Evolutionary conservation across 1,140 invertebrate genomes (phyloP).

Genomic region (Eupeodes corollae): DNA sequence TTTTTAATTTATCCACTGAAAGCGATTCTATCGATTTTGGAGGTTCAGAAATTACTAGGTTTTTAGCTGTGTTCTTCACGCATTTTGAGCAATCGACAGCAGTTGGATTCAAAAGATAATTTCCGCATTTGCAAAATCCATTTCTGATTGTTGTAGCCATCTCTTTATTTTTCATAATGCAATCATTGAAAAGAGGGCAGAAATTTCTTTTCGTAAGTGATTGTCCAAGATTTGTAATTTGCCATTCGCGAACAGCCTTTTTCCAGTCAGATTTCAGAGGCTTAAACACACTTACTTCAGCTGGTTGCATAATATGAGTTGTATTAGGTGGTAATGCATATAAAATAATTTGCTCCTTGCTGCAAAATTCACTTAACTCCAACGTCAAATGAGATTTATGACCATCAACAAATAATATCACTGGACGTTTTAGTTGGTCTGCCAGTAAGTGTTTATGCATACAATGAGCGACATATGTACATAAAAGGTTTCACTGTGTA

Average conservation of each 20-base stretch:
- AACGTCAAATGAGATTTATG: conserved; percentile 35
- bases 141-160: conserved; percentile 18
- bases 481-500: conserved; percentile 32
- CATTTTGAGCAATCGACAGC: conserved; percentile 24
- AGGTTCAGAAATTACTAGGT: too few relatives aligned
- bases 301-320: conserved; percentile 37
- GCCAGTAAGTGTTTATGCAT: conserved; percentile 24
- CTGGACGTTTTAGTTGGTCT: conserved; percentile 28
- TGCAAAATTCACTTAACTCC: conserved; percentile 30
- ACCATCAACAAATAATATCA: conserved; percentile 39
- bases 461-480: conserved; percentile 34
- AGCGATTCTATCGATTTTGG: too few relatives aligned
- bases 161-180: conserved; percentile 1
- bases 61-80: too few relatives aligned
- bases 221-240: not conserved
- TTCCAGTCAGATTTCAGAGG: too few relatives aligned
- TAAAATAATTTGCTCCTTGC: conserved; percentile 30
- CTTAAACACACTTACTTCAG: conserved; percentile 34
- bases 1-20: too few relatives aligned
- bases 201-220: not conserved
- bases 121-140: conserved; percentile 26
- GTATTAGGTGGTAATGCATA: conserved; percentile 36
- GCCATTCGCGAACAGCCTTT: not conserved
- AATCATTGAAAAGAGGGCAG: too few relatives aligned
- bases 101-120: conserved; percentile 26